These are phyloP conservation scores for Panzeria rudis DNA, from an alignment of 2,888 invertebrate genomes.

Conservation along the genomic window DNA sequence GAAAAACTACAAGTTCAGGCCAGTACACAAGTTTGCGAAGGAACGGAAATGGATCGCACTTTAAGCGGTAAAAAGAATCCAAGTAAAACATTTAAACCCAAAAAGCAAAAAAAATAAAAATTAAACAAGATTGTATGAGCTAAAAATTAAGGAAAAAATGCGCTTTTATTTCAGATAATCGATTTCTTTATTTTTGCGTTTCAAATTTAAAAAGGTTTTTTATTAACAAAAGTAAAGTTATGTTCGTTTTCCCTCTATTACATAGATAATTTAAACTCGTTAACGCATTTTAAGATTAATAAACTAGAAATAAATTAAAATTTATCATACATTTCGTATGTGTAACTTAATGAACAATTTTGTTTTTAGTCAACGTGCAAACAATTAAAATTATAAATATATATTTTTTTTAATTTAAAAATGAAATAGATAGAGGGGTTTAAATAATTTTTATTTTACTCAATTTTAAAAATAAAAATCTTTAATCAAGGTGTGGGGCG, in stretches of 20 bases:
- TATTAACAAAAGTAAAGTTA: constrained; percentile 7
- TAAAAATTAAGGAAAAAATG: not conserved
- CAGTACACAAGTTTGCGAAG: constrained; percentile 37
- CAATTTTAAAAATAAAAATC: constrained; percentile 11
- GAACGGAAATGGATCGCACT: not conserved
- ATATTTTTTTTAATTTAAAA: constrained; percentile 5
- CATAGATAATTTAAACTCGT: constrained; percentile 9
- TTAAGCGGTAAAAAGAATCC: constrained; percentile 62
- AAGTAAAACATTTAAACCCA: constrained; percentile 65
- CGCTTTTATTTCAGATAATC: constrained; percentile 25
- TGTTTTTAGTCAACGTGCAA: constrained; percentile 46
- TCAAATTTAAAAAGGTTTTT: constrained; percentile 37
- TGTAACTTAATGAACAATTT: constrained; percentile 10
- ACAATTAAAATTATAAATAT: constrained; percentile 30
- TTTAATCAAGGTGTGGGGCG: not conserved
- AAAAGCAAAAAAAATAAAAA: constrained; percentile 63
- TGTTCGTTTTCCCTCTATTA: constrained; percentile 7
- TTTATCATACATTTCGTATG: constrained; percentile 28
- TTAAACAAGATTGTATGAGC: not conserved
- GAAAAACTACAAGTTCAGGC: constrained; percentile 80
- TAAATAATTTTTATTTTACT: not conserved
- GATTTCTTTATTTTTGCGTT: constrained; percentile 43
- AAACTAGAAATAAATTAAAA: constrained; percentile 13
- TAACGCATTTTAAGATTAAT: constrained; percentile 8
- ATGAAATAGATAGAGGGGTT: constrained; percentile 25